Conservation (phyloP, 2,797 vertebrate species). For the Zenarchopterus dispar region DNA sequence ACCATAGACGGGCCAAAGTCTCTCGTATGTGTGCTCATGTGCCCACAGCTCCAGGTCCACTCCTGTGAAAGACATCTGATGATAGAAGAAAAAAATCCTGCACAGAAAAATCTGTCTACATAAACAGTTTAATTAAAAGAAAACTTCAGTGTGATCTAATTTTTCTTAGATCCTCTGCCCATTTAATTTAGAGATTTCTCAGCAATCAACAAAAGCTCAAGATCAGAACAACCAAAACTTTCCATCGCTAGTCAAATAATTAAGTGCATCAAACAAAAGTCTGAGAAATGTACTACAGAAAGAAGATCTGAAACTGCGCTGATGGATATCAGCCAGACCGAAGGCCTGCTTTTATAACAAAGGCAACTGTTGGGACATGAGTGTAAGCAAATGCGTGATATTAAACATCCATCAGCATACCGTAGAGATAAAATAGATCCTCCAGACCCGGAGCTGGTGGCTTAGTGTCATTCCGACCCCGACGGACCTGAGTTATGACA, state of each 20-base stretch:
- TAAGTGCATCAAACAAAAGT: constrained; percentile 58
- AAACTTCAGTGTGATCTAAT: constrained; percentile 1
- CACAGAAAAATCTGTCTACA: constrained; percentile 4
- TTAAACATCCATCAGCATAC: constrained; percentile 66
- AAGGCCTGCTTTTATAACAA: constrained; percentile 56
- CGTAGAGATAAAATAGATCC: constrained; percentile 81
- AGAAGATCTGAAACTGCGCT: constrained; percentile 50
- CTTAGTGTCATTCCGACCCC: constrained; percentile 76
- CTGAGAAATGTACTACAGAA: constrained; percentile 47
- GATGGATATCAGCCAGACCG: constrained; percentile 44
- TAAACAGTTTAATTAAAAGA: constrained; percentile 1
- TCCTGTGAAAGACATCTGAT: constrained; percentile 72
- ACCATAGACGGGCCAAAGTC: constrained; percentile 89
- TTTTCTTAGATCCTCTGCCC: constrained; percentile 34
- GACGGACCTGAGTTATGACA: constrained; percentile 75
- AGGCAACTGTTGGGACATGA: constrained; percentile 44
- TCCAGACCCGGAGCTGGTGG: constrained; percentile 82
- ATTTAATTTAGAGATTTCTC: constrained; percentile 33
- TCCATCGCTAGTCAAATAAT: constrained; percentile 28
- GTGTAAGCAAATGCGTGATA: constrained; percentile 31
- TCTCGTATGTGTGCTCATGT: constrained; percentile 91
- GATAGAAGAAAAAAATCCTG: neutral
- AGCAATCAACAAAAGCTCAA: constrained; percentile 25
- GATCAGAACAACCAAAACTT: constrained; percentile 37
- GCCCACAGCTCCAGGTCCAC: constrained; percentile 92